Evolutionary conservation across 2,888 invertebrate species (phyloP).

Genomic region (Omphaloscelis lunosa): DNA sequence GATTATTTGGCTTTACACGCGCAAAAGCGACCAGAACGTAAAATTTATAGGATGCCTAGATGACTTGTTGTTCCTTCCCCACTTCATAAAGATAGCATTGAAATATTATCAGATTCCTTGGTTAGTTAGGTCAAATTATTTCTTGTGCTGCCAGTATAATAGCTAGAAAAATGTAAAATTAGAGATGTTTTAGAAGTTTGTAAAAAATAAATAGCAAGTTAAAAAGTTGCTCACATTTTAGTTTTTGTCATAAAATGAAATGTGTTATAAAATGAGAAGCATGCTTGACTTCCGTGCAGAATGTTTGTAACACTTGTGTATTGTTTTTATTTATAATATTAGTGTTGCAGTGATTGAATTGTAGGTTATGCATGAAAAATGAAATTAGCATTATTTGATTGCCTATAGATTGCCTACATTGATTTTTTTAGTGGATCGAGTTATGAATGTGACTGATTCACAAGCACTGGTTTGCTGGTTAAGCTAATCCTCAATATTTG

Average conservation of each 20-base stretch:
- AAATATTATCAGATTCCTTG: constrained; percentile 22
- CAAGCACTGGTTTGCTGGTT: background rate
- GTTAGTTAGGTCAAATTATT: constrained; percentile 36
- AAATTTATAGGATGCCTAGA: constrained; percentile 20
- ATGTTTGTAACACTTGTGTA: constrained; percentile 9
- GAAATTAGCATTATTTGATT: background rate
- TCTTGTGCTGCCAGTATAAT: constrained; percentile 26
- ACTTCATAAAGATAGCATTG: constrained; percentile 21
- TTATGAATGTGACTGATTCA: background rate
- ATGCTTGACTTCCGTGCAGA: background rate
- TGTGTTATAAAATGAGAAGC: background rate
- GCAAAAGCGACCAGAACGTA: constrained; percentile 31
- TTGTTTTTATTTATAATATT: background rate
- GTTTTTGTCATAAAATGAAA: constrained; percentile 3
- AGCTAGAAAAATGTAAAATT: constrained; percentile 44
- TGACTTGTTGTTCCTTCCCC: constrained; percentile 18
- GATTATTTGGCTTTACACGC: constrained; percentile 39
- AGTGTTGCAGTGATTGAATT: constrained; percentile 15
- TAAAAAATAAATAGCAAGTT: constrained; percentile 14
- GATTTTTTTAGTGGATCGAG: background rate
- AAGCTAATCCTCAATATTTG: background rate
- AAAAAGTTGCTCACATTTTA: background rate
- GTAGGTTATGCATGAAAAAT: constrained; percentile 1
- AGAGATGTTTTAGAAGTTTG: constrained; percentile 26
- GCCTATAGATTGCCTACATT: constrained; percentile 11